Evolutionary conservation across 2,797 vertebrate genomes (phyloP), one percentile per base, ranked within the genome.

Genomic region (Microtus obscurus): DNA sequence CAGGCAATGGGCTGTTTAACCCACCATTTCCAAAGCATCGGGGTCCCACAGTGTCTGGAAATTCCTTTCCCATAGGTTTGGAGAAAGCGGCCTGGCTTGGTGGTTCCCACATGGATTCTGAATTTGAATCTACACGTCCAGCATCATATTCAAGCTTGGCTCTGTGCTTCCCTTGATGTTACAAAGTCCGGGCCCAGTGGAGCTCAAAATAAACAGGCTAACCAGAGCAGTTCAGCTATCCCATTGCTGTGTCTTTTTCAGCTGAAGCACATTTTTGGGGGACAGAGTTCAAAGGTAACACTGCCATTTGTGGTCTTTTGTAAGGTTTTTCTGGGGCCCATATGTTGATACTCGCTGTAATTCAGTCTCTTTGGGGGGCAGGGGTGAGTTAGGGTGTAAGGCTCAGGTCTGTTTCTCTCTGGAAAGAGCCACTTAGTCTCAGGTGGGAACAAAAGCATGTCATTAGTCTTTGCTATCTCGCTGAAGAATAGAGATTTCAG

Each of bases 401-500:
- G 14, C 53, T 82, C 43, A 43, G 73, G 51, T 93, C 73, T 90
- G 92, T 93, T 95, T 96, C 48, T 90, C 51, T 25, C 45, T 95
- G 23, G 48, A 92, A 92, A 94, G 67, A 87, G 78, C 85, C 95
- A 95, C 95, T 95, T 95, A 92, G 88, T 71, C 78, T 97, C 93
- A 6, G 37, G 67, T 83, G 87, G 87, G 97, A 94, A 97, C 71
- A 85, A 96, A 95, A 96, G 21, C 8, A 5, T 87, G 87, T 97
- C 95, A 93, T 95, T 94, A 96, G 94, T 95, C 69, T 76, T 88
- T 91, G 86, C 69, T 89, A 40, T 87, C 87, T 89, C 78, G 48
- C 45, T 96, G 93, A 97, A 93, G 96, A 93, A 96, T 96, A 90
- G 95, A 94, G 86, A 92, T 96, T 96, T 96, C 82, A 91, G 83